Conservation (phyloP, 2,113 vertebrate species). For the Thamnophis sirtalis region DNA sequence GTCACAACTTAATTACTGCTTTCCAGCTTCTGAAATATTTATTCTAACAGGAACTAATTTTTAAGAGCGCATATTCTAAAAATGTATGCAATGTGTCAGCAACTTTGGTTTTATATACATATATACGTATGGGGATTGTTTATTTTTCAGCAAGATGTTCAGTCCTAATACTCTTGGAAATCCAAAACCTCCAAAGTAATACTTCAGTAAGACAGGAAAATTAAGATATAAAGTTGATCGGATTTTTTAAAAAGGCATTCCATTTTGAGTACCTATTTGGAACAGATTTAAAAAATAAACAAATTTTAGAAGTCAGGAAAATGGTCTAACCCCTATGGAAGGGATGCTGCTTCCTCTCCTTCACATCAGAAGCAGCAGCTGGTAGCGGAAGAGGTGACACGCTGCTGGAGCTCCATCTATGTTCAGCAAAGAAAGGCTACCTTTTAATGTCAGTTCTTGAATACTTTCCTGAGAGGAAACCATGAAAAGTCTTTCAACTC, state of each 20-base stretch:
- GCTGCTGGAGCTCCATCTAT: background rate
- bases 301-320: background rate
- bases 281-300: background rate
- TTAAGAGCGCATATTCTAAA: slow-evolving; percentile 19
- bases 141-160: background rate
- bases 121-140: no score
- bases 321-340: background rate
- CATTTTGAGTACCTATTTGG: background rate
- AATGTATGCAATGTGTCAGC: slow-evolving; percentile 44
- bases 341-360: background rate
- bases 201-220: slow-evolving; percentile 31
- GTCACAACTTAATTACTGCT: slow-evolving; percentile 4
- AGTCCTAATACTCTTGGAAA: slow-evolving; percentile 54
- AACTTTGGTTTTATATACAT: background rate
- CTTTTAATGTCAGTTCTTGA: background rate
- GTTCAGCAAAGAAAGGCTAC: background rate
- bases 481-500: background rate
- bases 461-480: background rate
- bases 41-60: background rate
- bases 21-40: slow-evolving; percentile 17
- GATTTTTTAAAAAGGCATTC: background rate
- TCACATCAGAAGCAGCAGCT: background rate
- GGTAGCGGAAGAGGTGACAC: background rate
- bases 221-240: background rate
- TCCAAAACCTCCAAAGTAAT: slow-evolving; percentile 21